Base-by-base conservation (phyloP, 2,113 vertebrate species). In the Rhineura floridana region DNA sequence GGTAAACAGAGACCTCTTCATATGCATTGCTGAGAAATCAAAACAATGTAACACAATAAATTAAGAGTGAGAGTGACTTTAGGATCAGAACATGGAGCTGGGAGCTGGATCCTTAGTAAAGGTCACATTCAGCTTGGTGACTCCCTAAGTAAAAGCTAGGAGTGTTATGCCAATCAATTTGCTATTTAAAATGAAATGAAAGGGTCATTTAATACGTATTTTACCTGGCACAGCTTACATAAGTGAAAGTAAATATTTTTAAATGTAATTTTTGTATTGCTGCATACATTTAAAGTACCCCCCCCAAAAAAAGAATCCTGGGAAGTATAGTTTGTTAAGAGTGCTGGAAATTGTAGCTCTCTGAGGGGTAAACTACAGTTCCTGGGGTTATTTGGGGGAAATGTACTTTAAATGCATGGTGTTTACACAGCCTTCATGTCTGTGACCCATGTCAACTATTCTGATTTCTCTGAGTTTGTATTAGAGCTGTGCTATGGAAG, bases 231-330 rank as follows among this genome's bases (percentile, higher is more conserved):
- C 48, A 15, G 11, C 50, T 67, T 67, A 3, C 46, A 2, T 78
- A 89, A 90, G 88, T 84, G 2, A 79, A 87, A 79, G 89, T 89
- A 84, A 8, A 4, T 46, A n/a, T n/a, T n/a, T n/a, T n/a, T n/a
- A n/a, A n/a, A n/a, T n/a, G n/a, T n/a, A n/a, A n/a, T n/a, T n/a
- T n/a, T n/a, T n/a, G n/a, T n/a, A n/a, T n/a, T n/a, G n/a, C n/a
- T n/a, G n/a, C n/a, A n/a, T n/a, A n/a, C n/a, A n/a, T n/a, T n/a
- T n/a, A n/a, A n/a, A n/a, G n/a, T n/a, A n/a, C n/a, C n/a, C n/a
- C n/a, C n/a, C n/a, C n/a, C n/a, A n/a, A n/a, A n/a, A n/a, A n/a
- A n/a, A n/a, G n/a, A n/a, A n/a, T n/a, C n/a, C n/a, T n/a, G n/a
- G n/a, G n/a, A n/a, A n/a, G n/a, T n/a, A n/a, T n/a, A n/a, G n/a